Evolutionary conservation across 2,113 vertebrate species (phyloP).

Genomic region (Myanophis thanlyinensis): DNA sequence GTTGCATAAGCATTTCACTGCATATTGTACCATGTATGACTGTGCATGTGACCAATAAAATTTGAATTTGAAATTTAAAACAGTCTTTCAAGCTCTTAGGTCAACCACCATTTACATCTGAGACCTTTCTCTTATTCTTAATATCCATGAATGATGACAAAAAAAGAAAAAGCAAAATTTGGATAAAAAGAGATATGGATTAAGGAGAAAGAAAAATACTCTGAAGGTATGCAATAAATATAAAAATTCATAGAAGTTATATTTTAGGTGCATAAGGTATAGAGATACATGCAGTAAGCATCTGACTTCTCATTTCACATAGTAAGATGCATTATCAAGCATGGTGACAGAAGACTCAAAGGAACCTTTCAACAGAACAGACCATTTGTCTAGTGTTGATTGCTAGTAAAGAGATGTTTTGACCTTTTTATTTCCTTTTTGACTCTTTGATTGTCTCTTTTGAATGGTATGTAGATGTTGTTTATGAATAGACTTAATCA

Average conservation of each 20-base stretch:
- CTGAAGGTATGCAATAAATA: background rate
- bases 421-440: background rate
- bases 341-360: background rate
- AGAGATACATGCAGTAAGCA: background rate
- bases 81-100: background rate
- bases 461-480: background rate
- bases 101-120: background rate
- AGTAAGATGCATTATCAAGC: background rate
- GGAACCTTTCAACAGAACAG: background rate
- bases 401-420: background rate
- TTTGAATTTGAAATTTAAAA: too few relatives aligned
- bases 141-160: background rate
- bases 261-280: background rate
- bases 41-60: too few relatives aligned
- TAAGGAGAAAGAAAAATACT: background rate
- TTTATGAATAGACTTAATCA: background rate
- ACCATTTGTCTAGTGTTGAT: background rate
- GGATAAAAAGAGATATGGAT: background rate
- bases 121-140: background rate
- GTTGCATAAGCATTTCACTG: too few relatives aligned
- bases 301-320: background rate
- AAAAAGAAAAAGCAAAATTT: background rate
- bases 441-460: background rate
- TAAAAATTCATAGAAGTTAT: background rate
- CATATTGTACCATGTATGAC: too few relatives aligned